Conservation (phyloP, 1,140 invertebrate genomes). For the Caenorhabditis elegans region WBcel235 BX284602.5:12241501-12242000, state of each 20-base stretch:
- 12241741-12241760: conserved; percentile 66
- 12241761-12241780: conserved; percentile 58
- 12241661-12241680: conserved; percentile 63
- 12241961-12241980: conserved; percentile 14
- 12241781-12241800: conserved; percentile 53
- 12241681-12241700: conserved; percentile 66
- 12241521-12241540: no score
- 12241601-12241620: conserved; percentile 49
- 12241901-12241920: conserved; percentile 59
- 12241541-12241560: no score
- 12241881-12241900: conserved; percentile 58
- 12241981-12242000: background rate
- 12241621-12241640: conserved; percentile 65
- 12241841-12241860: conserved; percentile 65
- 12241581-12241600: no score
- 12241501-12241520: no score
- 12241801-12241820: conserved; percentile 66
- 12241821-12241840: conserved; percentile 66
- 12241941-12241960: conserved; percentile 52
- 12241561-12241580: no score
- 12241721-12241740: conserved; percentile 58
- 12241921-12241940: conserved; percentile 62
- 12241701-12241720: conserved; percentile 65
- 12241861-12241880: conserved; percentile 65
- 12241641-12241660: conserved; percentile 66